These are phyloP conservation scores for Siderastrea siderea DNA, from an alignment of 92 coral and sea anemone genomes.

Conservation along the genomic window DNA sequence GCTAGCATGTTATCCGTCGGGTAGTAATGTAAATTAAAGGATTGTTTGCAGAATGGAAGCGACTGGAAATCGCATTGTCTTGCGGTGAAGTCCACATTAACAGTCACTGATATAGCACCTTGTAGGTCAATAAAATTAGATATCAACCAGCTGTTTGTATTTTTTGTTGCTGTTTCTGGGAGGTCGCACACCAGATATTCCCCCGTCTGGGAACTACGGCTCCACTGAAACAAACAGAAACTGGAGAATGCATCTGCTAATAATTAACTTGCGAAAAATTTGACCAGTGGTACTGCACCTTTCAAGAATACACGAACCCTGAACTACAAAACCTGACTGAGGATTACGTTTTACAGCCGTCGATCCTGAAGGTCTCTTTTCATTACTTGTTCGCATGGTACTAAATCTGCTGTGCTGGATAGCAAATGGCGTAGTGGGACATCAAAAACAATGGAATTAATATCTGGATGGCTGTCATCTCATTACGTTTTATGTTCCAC, in stretches of 20 bases:
- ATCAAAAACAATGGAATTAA: too few species aligned
- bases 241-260: not conserved
- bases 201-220: slow-evolving; percentile 60
- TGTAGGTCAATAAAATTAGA: slow-evolving; percentile 78
- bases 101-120: slow-evolving; percentile 58
- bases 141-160: slow-evolving; percentile 79
- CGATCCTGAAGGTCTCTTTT: too few species aligned
- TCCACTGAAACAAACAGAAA: slow-evolving; percentile 64
- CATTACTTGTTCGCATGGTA: too few species aligned
- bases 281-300: too few species aligned
- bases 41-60: slow-evolving; percentile 66
- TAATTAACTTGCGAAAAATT: too few species aligned
- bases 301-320: too few species aligned
- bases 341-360: too few species aligned
- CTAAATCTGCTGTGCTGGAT: too few species aligned
- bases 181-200: slow-evolving; percentile 79
- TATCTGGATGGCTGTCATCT: too few species aligned
- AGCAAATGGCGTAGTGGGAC: too few species aligned
- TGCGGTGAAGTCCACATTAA: slow-evolving; percentile 69
- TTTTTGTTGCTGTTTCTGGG: slow-evolving; percentile 52
- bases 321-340: too few species aligned
- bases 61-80: slow-evolving; percentile 58
- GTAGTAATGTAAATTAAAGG: slow-evolving; percentile 56
- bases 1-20: slow-evolving; percentile 29
- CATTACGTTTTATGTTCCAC: too few species aligned